Base-by-base conservation (phyloP, 1,140 invertebrate species). In the Delia radicum region DNA sequence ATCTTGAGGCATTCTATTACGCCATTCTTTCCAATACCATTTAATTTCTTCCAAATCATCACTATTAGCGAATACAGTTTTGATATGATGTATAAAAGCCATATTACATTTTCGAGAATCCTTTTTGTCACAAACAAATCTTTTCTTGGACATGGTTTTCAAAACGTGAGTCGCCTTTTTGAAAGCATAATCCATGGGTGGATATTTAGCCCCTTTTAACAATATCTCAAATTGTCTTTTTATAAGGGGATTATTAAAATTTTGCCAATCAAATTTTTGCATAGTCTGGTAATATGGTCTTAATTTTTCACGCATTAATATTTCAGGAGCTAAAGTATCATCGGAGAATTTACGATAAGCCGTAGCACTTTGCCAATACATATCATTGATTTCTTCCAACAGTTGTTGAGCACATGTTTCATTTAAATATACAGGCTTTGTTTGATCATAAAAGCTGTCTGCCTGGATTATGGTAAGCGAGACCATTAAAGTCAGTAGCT, bases 11-110 rank as follows among this genome's bases (percentile, higher is more conserved):
- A 77, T 48, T 24, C 72, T 73, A 29, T 77, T 78, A 10, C 78
- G 75, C 77, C 77, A 79, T 37, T 77, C 78, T 33, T 74, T 31
- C 78, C 78, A 79, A 72, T 79, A 79, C 24, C 73, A 74, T 63
- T 77, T 67, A 12, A 79, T 63, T 29, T 78, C 77, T n/a, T 79
- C 74, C 15, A 76, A n/a, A 77, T 79, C 74, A 63, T 78, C 72
- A 18, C 77, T 77, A 12, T 78, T 76, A n/a, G 75, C 74, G n/a
- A 79, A 76, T 0, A 79, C 26, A 3, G 75, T 46, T 55, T 77
- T 76, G 7, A 79, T 75, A 21, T 79, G 75, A 48, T 74, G 75
- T 21, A 79, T 46, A 67, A 76, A 78, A 0, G 77, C 77, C 74
- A 77, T 62, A 18, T 79, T 48, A 46, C 78, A 79, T 31, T 74